A percentile compares a stretch with the other conserved stretches of the same genome.
These are phyloP conservation scores for Microhierax caerulescens DNA, from an alignment of 2,797 vertebrate species.

Conservation along the genomic window DNA sequence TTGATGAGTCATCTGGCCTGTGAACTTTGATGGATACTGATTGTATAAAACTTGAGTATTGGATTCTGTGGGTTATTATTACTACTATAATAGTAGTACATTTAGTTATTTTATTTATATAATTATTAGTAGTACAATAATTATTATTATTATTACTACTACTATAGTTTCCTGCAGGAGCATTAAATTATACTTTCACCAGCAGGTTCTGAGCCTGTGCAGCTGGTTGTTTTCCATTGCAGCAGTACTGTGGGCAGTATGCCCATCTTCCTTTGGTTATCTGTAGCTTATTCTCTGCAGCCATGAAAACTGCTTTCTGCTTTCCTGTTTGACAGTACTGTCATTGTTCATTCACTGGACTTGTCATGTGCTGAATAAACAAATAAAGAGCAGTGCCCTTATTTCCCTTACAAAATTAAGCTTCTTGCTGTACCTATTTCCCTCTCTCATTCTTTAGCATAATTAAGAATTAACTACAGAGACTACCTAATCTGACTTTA, in stretches of 20 bases:
- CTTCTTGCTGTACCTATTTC: background rate
- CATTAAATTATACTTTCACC: background rate
- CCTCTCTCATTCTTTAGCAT: background rate
- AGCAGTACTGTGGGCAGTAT: background rate
- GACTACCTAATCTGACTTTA: background rate
- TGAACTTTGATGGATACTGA: background rate
- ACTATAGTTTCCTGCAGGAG: background rate
- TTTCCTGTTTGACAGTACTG: conserved; percentile 21
- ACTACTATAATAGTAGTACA: no score
- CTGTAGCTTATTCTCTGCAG: conserved; percentile 15
- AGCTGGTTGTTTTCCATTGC: background rate
- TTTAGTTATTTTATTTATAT: no score
- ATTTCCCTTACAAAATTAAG: background rate
- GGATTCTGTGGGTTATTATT: background rate
- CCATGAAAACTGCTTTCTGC: background rate
- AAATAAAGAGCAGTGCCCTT: background rate
- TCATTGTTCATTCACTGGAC: background rate
- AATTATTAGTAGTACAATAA: no score
- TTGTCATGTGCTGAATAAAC: background rate
- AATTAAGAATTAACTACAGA: background rate
- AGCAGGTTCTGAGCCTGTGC: background rate
- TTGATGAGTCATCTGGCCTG: background rate
- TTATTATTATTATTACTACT: background rate
- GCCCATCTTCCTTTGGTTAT: conserved; percentile 13
- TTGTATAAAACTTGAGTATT: background rate